These are phyloP conservation scores for Henricia sp. DNA, from an alignment of 53 echinoderm and acorn worm species.

Conservation along the genomic window DNA sequence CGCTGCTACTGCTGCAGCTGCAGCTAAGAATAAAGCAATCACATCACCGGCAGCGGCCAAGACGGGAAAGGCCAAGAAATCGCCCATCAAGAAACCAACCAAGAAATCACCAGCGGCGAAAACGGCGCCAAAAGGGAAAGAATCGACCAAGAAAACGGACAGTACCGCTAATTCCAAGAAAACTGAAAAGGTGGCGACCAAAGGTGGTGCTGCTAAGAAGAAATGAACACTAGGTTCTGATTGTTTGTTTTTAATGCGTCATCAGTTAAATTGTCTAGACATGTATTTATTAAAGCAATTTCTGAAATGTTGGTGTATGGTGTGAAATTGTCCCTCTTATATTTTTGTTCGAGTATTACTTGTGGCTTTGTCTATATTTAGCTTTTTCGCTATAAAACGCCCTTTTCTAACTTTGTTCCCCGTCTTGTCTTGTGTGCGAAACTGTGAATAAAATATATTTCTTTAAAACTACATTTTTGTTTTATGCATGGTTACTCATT, in stretches of 20 bases:
- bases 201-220: conserved; percentile 40
- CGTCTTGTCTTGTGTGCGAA: no score
- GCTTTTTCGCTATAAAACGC: no score
- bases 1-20: no score
- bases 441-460: neutral
- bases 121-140: neutral
- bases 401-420: no score
- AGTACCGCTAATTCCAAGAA: conserved; percentile 16
- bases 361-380: no score
- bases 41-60: conserved; percentile 43
- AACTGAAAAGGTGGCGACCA: conserved; percentile 2
- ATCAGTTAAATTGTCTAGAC: no score
- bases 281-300: neutral
- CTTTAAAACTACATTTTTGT: no score
- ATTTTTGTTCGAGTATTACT: no score
- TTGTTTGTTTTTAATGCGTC: no score
- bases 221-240: no score
- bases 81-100: conserved; percentile 11
- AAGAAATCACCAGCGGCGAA: conserved; percentile 18
- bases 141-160: conserved; percentile 9
- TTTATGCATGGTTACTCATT: no score
- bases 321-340: no score
- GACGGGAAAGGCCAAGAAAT: conserved; percentile 49
- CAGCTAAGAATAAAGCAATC: neutral
- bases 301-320: neutral